Base-by-base conservation (phyloP, 1,140 invertebrate species). In the Brachionus manjavacas region DNA sequence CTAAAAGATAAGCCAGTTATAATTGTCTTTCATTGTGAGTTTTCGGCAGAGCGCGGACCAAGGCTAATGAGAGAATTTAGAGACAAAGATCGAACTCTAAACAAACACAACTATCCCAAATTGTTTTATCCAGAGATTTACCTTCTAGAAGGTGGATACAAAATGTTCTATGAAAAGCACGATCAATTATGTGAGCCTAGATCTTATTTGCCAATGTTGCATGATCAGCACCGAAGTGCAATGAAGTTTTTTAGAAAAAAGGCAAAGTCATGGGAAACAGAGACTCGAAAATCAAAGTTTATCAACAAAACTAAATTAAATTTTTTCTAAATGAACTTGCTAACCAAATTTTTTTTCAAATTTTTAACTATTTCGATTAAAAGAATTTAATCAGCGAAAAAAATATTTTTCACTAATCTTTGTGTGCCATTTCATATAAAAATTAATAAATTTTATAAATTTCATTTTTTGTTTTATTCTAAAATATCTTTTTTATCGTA, bases 11-110 rank as follows among this genome's bases (percentile, higher is more conserved):
- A 93, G 85, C 89, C 93, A n/a, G 90, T 92, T 64, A 93, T 98
- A 68, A 89, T 99, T 20, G 93, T 99, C 31, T 99, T 99, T 88
- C 97, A 99, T 88, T 99, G 97, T 89, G 97, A 99, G 90, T 99
- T 98, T 90, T 98, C 96, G 0, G 94, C 95, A 83, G 94, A 98
- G 89, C 91, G 97, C 64, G 97, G 94, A 39, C 97, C 97, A 3
- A 94, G 92, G 86, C 90, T 98, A 25, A 78, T 78, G 74, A 43
- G 74, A 46, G 74, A 78, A 43, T 31, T 99, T 4, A 92, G 97
- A 0, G 93, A 93, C 60, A 89, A 92, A 20, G 97, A 99, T 89
- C 91, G 97, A 1, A 91, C 92, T 64, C 88, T 91, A 2, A 97
- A 99, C 88, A 92, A 92, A 68, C 92, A 94, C 49, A 91, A 91